Evolutionary conservation across 2,113 vertebrate genomes (phyloP), one percentile per base, ranked within the genome.

Genomic region (Apteryx owenii): DNA sequence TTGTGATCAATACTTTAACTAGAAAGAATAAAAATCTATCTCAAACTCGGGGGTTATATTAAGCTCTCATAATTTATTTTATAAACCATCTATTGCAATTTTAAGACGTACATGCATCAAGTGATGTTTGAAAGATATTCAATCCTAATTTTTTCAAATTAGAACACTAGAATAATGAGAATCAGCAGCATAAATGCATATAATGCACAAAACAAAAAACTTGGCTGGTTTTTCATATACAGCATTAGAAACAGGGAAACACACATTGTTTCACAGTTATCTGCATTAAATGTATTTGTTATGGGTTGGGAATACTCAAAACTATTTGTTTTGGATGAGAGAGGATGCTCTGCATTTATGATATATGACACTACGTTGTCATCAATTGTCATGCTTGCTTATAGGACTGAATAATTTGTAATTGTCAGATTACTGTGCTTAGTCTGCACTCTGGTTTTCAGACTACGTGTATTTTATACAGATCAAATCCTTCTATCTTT

Each of bases 371-470:
- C 60, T 60, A 95, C 85, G 96, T 96, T 98, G 95, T 97, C 95
- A 98, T 95, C 93, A 97, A 88, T 80, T 97, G 92, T 95, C 96
- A 96, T 42, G 95, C 92, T 97, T 96, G 96, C 98, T 98, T 97
- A 94, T 96, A 95, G 85, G 95, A 91, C 64, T 85, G 95, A 97
- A 91, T 97, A 95, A 97, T 95, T 97, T 96, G 96, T 94, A 98
- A 98, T 97, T 91, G 94, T 93, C 87, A 94, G 95, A 98, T 97
- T 98, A 97, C 96, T 97, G 93, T 96, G 95, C 90, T 97, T 97
- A 96, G 96, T 97, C 87, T 94, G 88, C 79, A 79, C 76, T 79
- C 83, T 72, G 50, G 40, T 66, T 93, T 96, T 81, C 64, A 87
- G 85, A 81, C 93, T 87, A 93, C 33, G 50, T 0, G 3, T 86